A percentile compares a stretch with the other conserved stretches of the same genome.
Conservation (phyloP, 2,797 vertebrate genomes). For the Macropodus opercularis region DNA sequence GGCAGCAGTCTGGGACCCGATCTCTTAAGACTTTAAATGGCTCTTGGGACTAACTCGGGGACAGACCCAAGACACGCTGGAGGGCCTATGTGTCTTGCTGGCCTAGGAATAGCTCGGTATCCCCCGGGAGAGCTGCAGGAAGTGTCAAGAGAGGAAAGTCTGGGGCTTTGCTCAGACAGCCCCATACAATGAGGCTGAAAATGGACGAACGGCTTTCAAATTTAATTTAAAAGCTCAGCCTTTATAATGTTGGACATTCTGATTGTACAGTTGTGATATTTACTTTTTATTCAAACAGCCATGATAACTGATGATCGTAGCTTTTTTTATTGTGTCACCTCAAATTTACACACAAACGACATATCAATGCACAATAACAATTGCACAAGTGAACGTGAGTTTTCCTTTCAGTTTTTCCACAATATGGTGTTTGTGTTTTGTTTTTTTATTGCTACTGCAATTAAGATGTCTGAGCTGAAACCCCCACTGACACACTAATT, state of each 20-base stretch:
- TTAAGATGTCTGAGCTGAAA: conserved; percentile 25
- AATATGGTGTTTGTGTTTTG: background rate
- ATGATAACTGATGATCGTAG: background rate
- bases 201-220: too few relatives aligned
- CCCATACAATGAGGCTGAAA: too few relatives aligned
- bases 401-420: conserved; percentile 8
- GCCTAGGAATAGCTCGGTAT: too few relatives aligned
- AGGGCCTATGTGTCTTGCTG: too few relatives aligned
- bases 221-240: conserved; percentile 2
- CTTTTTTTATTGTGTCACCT: conserved; percentile 9
- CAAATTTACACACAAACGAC: conserved; percentile 12
- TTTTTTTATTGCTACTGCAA: background rate
- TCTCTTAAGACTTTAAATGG: too few relatives aligned
- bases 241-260: conserved; percentile 40
- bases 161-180: too few relatives aligned
- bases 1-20: too few relatives aligned
- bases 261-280: conserved; percentile 49
- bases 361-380: conserved; percentile 24
- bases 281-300: conserved; percentile 17
- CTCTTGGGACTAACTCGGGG: too few relatives aligned
- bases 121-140: too few relatives aligned
- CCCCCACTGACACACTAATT: background rate
- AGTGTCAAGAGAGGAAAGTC: too few relatives aligned
- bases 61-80: too few relatives aligned
- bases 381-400: conserved; percentile 40